A percentile compares a stretch with the other conserved stretches of the same genome.
phyloP scores from a whole-genome alignment of 2,113 vertebrate genomes.

The Paralichthys olivaceus region DNA sequence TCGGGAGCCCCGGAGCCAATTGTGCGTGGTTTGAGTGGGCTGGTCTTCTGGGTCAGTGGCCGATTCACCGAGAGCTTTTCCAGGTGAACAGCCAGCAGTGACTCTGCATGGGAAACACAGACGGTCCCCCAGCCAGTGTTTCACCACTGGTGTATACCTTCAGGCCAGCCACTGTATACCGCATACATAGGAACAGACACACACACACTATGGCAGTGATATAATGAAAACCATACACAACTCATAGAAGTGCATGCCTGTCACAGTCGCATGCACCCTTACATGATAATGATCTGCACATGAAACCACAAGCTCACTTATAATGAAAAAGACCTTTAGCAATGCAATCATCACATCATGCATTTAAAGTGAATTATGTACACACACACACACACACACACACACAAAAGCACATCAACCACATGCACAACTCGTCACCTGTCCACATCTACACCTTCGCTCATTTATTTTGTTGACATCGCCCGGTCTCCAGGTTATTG shows the following conservation, averaged over 20 bases:
- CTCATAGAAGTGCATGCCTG: conserved; percentile 49
- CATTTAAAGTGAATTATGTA: conserved; percentile 20
- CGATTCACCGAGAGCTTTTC: conserved; percentile 72
- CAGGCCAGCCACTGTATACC: conserved; percentile 48
- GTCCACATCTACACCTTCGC: conserved; percentile 21
- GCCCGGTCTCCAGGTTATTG: conserved; percentile 44
- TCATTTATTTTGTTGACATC: conserved; percentile 19
- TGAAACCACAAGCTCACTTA: conserved; percentile 39
- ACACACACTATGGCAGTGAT: conserved; percentile 11
- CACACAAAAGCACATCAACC: neutral
- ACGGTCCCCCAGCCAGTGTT: conserved; percentile 44
- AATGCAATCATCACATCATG: conserved; percentile 39
- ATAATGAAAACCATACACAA: conserved; percentile 61
- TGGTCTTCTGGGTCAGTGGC: conserved; percentile 77
- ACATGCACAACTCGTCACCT: conserved; percentile 10
- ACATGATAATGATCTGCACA: conserved; percentile 61
- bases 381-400: conserved; percentile 17
- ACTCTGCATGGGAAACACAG: conserved; percentile 73
- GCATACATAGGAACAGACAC: conserved; percentile 18
- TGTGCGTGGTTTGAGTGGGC: conserved; percentile 69
- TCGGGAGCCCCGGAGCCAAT: conserved; percentile 64
- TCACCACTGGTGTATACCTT: conserved; percentile 42
- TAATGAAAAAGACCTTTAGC: conserved; percentile 45
- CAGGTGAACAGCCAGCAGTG: conserved; percentile 78
- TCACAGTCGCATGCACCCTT: conserved; percentile 52